These are phyloP conservation scores for Leuciscus idus DNA, from an alignment of 2,113 vertebrate genomes.

Conservation along the genomic window DNA sequence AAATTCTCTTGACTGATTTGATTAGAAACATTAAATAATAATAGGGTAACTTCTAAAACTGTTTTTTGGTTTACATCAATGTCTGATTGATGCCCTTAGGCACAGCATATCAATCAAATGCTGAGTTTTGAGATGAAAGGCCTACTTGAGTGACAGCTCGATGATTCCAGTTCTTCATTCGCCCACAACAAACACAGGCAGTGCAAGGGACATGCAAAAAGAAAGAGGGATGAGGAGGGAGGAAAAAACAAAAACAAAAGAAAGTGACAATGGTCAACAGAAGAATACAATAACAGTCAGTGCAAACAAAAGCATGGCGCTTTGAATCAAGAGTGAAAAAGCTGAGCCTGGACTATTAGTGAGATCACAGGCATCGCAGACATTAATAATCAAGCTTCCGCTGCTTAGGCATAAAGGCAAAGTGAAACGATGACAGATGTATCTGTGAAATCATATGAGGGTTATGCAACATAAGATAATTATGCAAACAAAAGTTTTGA, in stretches of 20 bases:
- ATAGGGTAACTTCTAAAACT: background rate
- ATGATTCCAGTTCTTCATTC: conserved; percentile 82
- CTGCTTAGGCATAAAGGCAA: background rate
- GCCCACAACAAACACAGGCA: conserved; percentile 78
- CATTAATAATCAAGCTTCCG: conserved; percentile 18
- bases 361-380: background rate
- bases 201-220: conserved; percentile 77
- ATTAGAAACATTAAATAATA: background rate
- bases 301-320: conserved; percentile 48
- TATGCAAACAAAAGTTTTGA: conserved; percentile 28
- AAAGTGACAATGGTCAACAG: conserved; percentile 66
- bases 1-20: background rate
- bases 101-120: conserved; percentile 39
- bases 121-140: conserved; percentile 62
- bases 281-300: conserved; percentile 54
- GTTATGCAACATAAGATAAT: conserved; percentile 30
- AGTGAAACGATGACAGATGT: conserved; percentile 33
- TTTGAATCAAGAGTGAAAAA: conserved; percentile 46
- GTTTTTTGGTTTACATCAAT: conserved; percentile 21
- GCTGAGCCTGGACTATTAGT: background rate
- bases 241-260: conserved; percentile 67
- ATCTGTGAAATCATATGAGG: conserved; percentile 22
- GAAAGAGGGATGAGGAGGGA: conserved; percentile 69
- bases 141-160: conserved; percentile 85
- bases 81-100: conserved; percentile 64